A percentile compares a stretch with the other conserved stretches of the same genome.
Conservation (phyloP, 2,797 vertebrate genomes). For the Serranus cabrilla region DNA sequence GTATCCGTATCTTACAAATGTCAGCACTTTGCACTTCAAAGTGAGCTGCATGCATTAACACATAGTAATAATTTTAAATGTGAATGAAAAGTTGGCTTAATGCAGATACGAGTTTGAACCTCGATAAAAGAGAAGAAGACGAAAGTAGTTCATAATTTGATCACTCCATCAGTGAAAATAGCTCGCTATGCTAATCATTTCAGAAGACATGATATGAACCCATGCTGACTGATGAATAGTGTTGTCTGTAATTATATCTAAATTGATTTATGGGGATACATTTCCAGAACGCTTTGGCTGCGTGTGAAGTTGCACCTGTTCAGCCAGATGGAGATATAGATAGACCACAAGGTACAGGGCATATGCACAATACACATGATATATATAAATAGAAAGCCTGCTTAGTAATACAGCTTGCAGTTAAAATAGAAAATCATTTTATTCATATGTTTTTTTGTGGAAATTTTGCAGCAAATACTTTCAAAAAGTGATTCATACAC, state of each 20-base stretch:
- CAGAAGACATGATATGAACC: constrained; percentile 67
- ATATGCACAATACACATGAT: constrained; percentile 60
- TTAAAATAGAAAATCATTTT: neutral
- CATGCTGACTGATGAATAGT: constrained; percentile 73
- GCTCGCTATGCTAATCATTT: constrained; percentile 79
- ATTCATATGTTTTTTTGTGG: too few relatives aligned
- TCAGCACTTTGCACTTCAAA: neutral
- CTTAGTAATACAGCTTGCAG: constrained; percentile 40
- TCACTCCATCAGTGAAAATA: constrained; percentile 73
- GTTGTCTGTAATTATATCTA: constrained; percentile 82
- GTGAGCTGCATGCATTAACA: constrained; percentile 29
- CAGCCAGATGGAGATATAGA: constrained; percentile 72
- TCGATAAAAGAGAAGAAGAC: constrained; percentile 52
- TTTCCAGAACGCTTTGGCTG: constrained; percentile 70
- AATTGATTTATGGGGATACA: constrained; percentile 81
- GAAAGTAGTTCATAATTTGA: constrained; percentile 50
- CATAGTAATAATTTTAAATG: constrained; percentile 26
- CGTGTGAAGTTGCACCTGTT: constrained; percentile 78
- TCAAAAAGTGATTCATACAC: neutral
- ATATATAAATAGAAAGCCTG: constrained; percentile 59
- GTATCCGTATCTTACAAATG: neutral
- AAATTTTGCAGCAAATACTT: too few relatives aligned
- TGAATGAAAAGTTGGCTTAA: constrained; percentile 16
- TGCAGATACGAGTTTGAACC: constrained; percentile 18
- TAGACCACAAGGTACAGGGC: constrained; percentile 72